A percentile compares a stretch with the other conserved stretches of the same genome.
Conservation (phyloP, 2,113 vertebrate species). For the Prunella himalayana region DNA sequence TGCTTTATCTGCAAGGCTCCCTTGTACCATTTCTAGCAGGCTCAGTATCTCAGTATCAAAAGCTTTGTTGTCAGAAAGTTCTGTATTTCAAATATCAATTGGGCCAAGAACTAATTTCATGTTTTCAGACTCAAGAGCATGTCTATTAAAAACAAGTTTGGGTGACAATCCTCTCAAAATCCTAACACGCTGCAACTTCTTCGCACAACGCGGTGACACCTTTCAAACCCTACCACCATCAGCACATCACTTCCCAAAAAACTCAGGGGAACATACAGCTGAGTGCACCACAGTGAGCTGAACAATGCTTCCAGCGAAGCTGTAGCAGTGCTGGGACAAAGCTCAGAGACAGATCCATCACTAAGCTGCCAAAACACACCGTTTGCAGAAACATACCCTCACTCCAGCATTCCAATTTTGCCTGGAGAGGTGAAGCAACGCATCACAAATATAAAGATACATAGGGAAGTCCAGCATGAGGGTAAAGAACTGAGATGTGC, state of each 20-base stretch:
- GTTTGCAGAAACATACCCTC: not conserved
- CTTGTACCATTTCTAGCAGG: not conserved
- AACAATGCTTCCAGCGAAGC: not conserved
- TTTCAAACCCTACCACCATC: not conserved
- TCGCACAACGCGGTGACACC: rapidly evolving
- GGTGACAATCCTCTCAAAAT: not conserved
- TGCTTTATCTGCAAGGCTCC: not conserved
- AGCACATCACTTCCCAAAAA: not conserved
- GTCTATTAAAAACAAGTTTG: not conserved
- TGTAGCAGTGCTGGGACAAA: not conserved
- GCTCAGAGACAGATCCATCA: not conserved
- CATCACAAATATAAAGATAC: not conserved
- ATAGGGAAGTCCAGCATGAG: not conserved
- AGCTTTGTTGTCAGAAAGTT: not conserved
- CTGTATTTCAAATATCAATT: not conserved
- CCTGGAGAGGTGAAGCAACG: not conserved
- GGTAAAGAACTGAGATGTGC: not conserved
- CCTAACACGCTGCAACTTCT: not conserved
- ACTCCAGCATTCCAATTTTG: not conserved
- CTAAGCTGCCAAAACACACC: not conserved
- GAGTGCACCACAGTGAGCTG: not conserved
- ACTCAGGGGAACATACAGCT: rapidly evolving
- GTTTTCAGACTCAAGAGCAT: not conserved
- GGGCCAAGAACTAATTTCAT: not conserved
- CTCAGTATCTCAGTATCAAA: not conserved